Evolutionary conservation across 2,797 vertebrate species (phyloP), one percentile per base, ranked within the genome.

Genomic region (Brotula barbata): DNA sequence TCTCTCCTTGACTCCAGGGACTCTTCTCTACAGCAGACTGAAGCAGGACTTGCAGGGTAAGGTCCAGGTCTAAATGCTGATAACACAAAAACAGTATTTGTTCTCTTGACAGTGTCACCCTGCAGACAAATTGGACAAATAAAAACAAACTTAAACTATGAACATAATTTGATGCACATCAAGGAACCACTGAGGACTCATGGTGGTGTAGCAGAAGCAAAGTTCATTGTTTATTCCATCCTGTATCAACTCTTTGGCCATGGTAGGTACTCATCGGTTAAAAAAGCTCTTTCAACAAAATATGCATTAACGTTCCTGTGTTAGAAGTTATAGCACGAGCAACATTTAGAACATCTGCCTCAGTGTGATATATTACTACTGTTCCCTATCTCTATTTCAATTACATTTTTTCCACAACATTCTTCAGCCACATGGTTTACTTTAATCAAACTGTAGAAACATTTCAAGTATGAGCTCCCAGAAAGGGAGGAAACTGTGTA

Each of bases 121-220:
- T 10, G 40, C 39, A 52, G 56, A 16, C 41, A 57, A 65, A 61
- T 52, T 34, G 52, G 13, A 14, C 9, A 69, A 59, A 40, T 65
- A 1, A 45, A 71, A 57, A 6, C 16, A 21, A 42, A 57, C 59
- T 19, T 33, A 19, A 1, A 48, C 58, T 65, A 14, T 36, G 31
- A 31, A 19, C 21, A 21, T 23, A 73, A 64, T 59, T 49, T 21
- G 45, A 36, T 45, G 42, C 34, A 12, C 31, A 40, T 46, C 40
- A 39, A 56, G 56, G 20, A 22, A 42, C 45, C 39, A 53, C 36
- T 28, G 11, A 31, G 52, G 48, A 70, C 39, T 54, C 33, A 25
- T n/a, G 3, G 23, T 10, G 25, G 23, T 25, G n/a, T 37, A 31
- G 20, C 31, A 5, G 40, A 22, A 62, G 14, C 12, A 19, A 5